Conservation (phyloP, 2,113 vertebrate species). For the Pongo pygmaeus region DNA sequence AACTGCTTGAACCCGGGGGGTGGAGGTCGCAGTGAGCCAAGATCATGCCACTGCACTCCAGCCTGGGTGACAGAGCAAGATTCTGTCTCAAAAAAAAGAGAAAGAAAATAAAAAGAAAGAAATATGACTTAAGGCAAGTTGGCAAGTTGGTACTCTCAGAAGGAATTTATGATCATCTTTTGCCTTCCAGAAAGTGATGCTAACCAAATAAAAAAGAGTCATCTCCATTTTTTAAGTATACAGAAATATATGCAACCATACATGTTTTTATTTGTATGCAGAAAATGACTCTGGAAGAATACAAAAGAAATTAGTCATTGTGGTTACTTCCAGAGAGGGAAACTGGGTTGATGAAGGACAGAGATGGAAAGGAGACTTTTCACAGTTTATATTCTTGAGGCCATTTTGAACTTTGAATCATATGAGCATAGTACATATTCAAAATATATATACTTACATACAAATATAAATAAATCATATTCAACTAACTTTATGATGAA, state of each 20-base stretch:
- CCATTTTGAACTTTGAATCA: not conserved
- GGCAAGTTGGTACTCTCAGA: not conserved
- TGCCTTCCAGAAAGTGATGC: slow-evolving; percentile 9
- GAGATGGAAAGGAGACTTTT: not conserved
- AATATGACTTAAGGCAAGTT: not conserved
- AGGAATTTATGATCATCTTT: not conserved
- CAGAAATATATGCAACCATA: not conserved
- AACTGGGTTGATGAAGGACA: not conserved
- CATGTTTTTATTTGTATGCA: not conserved
- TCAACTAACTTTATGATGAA: not conserved
- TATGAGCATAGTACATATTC: not conserved
- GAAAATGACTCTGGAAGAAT: not conserved
- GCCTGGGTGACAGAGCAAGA: too few species aligned
- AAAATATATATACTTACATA: not conserved
- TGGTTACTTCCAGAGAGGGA: not conserved
- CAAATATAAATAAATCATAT: not conserved
- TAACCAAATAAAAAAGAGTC: not conserved
- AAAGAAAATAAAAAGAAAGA: not conserved
- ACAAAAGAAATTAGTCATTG: not conserved
- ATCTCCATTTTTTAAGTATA: not conserved
- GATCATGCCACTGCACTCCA: too few species aligned
- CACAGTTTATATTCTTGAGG: not conserved
- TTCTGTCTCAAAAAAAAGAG: too few species aligned
- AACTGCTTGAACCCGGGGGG: too few species aligned
- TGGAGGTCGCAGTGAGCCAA: too few species aligned